A percentile compares a stretch with the other conserved stretches of the same genome.
Conservation (phyloP, 2,797 vertebrate species). For the Sebastes hubbsi region DNA sequence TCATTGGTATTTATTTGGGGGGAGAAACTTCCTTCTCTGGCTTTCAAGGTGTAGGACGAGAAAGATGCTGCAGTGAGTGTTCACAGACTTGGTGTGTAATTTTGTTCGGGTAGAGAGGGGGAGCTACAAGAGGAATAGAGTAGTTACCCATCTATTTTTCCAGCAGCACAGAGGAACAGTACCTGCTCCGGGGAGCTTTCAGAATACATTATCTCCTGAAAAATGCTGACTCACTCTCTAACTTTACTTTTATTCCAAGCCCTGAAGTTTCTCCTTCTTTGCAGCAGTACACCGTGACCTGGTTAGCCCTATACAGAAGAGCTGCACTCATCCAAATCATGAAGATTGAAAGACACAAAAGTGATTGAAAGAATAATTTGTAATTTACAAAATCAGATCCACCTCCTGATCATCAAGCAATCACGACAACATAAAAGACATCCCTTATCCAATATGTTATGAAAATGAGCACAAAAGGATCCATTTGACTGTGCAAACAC, state of each 20-base stretch:
- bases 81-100: not conserved
- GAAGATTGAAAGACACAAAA: not conserved
- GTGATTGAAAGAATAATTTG: not conserved
- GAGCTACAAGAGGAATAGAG: not conserved
- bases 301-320: conserved; percentile 9
- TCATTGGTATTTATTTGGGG: conserved; percentile 18
- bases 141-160: conserved; percentile 20
- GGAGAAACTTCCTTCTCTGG: not conserved
- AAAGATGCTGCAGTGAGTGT: not conserved
- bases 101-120: not conserved
- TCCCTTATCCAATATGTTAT: conserved; percentile 2
- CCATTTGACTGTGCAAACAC: conserved; percentile 28
- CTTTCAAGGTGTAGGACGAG: not conserved
- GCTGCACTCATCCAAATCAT: not conserved
- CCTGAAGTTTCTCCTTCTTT: conserved; percentile 13
- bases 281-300: conserved; percentile 43
- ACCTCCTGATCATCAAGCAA: not conserved
- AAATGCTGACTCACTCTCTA: conserved; percentile 60
- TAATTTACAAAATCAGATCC: conserved; percentile 13
- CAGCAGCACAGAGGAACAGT: conserved; percentile 18
- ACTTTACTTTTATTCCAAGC: conserved; percentile 6
- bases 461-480: conserved; percentile 41
- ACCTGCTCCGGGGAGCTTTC: conserved; percentile 33
- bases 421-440: conserved; percentile 7
- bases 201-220: conserved; percentile 55